Base-by-base conservation (phyloP, 2,113 vertebrate genomes). In the Rynchops niger region DNA sequence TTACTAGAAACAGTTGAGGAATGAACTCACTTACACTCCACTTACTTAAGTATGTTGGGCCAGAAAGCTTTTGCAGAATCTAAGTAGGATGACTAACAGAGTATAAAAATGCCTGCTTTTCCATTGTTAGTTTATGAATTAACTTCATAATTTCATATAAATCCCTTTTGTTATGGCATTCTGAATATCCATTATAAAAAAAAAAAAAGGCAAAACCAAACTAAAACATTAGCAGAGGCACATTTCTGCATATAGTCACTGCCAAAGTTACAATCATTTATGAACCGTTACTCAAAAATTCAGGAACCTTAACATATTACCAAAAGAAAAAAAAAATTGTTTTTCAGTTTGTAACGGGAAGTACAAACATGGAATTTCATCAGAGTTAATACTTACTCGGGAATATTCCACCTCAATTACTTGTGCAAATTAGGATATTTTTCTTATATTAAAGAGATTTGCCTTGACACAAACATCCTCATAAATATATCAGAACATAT, bases 301-400 rank as follows among this genome's bases (percentile, higher is more conserved):
- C 49, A 69, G 43, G 36, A 82, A 55, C 11, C 19, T 47, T 55
- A 29, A 63, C 69, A 53, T 15, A 62, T 5, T 43, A 12, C 6
- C 38, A n/a, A 3, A 63, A n/a, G n/a, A 81, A 77, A 77, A n/a
- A 77, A n/a, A 8, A 1, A 36, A 1, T 30, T 42, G 6, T 0
- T 22, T 84, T 72, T n/a, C 25, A 23, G 4, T 86, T 86, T 76
- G 47, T 11, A 76, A 38, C 18, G 5, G 12, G 49, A 90, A 83
- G 4, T 43, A 14, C 12, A 92, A 82, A 50, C 13, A 62, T 1
- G 6, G 11, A 73, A 78, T 81, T 78, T 77, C 59, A 87, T 42
- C 38, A 25, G 10, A 3, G 8, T 62, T 95, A 67, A 23, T 58
- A 40, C 52, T 82, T 74, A 70, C 42, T 66, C 55, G 36, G 36